Percentiles rank a stretch among this genome's conserved stretches.
Evolutionary conservation across 2,797 vertebrate species (phyloP).

Genomic region (Scolopax bukidnonensis): DNA sequence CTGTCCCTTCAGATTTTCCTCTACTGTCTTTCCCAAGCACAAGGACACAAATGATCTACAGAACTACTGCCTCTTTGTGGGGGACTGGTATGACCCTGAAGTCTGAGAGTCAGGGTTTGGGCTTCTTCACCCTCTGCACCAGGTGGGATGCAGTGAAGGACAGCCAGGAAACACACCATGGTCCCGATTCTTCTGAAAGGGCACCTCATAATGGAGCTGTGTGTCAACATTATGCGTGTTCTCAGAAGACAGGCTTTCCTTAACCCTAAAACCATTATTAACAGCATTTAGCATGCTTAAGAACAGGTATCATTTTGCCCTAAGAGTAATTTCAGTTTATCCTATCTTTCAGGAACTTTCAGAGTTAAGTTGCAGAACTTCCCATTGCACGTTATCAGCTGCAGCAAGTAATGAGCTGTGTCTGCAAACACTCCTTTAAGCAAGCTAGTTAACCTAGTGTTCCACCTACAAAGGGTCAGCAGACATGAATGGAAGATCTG

Average conservation of each 20-base stretch:
- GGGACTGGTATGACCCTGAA: background rate
- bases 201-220: fast-evolving
- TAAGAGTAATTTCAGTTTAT: slow-evolving; percentile 13
- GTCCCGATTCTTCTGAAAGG: background rate
- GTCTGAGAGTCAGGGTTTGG: background rate
- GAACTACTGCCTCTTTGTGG: background rate
- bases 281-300: slow-evolving; percentile 9
- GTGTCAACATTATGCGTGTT: fast-evolving
- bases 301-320: background rate
- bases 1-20: background rate
- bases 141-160: background rate
- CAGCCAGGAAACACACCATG: background rate
- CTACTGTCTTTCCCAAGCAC: background rate
- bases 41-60: background rate
- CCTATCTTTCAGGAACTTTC: background rate
- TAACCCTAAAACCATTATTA: slow-evolving; percentile 11
- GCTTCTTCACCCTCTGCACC: background rate
- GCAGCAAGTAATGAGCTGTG: background rate
- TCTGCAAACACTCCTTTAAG: background rate
- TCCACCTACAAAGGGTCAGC: background rate
- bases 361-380: background rate
- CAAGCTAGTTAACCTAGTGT: background rate
- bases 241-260: background rate
- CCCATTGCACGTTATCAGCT: background rate
- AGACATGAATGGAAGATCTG: background rate